These are phyloP conservation scores for Xestia sexstrigata DNA, from an alignment of 2,888 invertebrate genomes.

Conservation along the genomic window DNA sequence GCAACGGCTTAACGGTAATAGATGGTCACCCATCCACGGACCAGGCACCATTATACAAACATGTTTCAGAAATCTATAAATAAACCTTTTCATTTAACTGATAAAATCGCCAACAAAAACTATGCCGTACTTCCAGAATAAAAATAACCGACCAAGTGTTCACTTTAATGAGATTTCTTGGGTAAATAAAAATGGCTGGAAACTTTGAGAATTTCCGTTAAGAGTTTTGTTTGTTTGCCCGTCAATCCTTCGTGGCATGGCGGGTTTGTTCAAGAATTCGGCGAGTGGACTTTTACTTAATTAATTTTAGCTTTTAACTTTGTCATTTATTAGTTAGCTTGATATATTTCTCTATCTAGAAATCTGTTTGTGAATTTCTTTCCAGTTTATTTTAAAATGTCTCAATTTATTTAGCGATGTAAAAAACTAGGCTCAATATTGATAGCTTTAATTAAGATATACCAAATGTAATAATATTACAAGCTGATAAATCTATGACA, in stretches of 20 bases:
- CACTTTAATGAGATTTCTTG: constrained; percentile 76
- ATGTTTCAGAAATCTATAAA: background rate
- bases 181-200: constrained; percentile 73
- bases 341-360: constrained; percentile 31
- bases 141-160: constrained; percentile 57
- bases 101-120: constrained; percentile 47
- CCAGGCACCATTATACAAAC: too few relatives aligned
- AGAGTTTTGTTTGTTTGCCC: constrained; percentile 77
- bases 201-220: constrained; percentile 74
- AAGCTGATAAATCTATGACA: constrained; percentile 22
- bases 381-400: constrained; percentile 8
- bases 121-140: constrained; percentile 32
- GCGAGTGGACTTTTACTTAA: constrained; percentile 67
- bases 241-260: constrained; percentile 63
- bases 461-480: background rate
- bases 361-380: constrained; percentile 15
- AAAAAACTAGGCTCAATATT: constrained; percentile 25
- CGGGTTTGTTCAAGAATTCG: constrained; percentile 67
- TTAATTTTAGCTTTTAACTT: constrained; percentile 63
- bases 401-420: constrained; percentile 6
- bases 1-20: too few relatives aligned
- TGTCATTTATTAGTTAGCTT: constrained; percentile 43
- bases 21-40: too few relatives aligned
- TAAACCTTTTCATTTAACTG: background rate
- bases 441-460: constrained; percentile 11